A percentile compares a stretch with the other conserved stretches of the same genome.
Evolutionary conservation across 2,797 vertebrate genomes (phyloP).

Genomic region (Xyrichtys novacula): DNA sequence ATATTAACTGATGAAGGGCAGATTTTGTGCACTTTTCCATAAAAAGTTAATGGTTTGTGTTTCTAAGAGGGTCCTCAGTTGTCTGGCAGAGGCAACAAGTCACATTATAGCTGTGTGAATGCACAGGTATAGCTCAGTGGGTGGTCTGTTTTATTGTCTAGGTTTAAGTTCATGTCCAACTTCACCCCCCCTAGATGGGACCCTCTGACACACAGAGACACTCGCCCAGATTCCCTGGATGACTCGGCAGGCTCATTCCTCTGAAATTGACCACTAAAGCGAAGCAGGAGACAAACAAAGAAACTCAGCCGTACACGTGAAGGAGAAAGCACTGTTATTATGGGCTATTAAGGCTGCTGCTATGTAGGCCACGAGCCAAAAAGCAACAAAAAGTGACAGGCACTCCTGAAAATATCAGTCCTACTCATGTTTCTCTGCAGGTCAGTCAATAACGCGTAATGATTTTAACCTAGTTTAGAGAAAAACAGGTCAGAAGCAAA

Average conservation of each 20-base stretch:
- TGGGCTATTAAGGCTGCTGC: slow-evolving; percentile 61
- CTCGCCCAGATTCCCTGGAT: slow-evolving; percentile 84
- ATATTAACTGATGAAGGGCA: slow-evolving; percentile 37
- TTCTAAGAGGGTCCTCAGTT: too few species aligned
- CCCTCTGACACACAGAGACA: slow-evolving; percentile 72
- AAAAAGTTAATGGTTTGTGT: too few species aligned
- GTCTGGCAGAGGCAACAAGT: slow-evolving; percentile 17
- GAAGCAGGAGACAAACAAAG: slow-evolving; percentile 77
- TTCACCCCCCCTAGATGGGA: slow-evolving; percentile 40
- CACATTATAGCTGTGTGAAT: slow-evolving; percentile 14
- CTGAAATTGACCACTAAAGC: slow-evolving; percentile 79
- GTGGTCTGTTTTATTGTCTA: slow-evolving; percentile 61
- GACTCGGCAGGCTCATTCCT: slow-evolving; percentile 82
- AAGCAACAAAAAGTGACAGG: slow-evolving; percentile 51
- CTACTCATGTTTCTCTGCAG: slow-evolving; percentile 28
- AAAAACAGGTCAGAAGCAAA: slow-evolving; percentile 23
- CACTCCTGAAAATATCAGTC: slow-evolving; percentile 35
- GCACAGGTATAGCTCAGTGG: slow-evolving; percentile 29
- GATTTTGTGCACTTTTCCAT: slow-evolving; percentile 16
- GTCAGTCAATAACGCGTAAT: slow-evolving; percentile 23
- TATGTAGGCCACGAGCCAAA: slow-evolving; percentile 57
- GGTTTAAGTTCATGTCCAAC: slow-evolving; percentile 70
- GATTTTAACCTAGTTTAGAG: slow-evolving; percentile 35
- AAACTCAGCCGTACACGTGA: slow-evolving; percentile 65
- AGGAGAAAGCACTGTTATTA: slow-evolving; percentile 73